These are phyloP conservation scores for Prosapia bicincta DNA, from an alignment of 2,888 invertebrate genomes.

Conservation along the genomic window DNA sequence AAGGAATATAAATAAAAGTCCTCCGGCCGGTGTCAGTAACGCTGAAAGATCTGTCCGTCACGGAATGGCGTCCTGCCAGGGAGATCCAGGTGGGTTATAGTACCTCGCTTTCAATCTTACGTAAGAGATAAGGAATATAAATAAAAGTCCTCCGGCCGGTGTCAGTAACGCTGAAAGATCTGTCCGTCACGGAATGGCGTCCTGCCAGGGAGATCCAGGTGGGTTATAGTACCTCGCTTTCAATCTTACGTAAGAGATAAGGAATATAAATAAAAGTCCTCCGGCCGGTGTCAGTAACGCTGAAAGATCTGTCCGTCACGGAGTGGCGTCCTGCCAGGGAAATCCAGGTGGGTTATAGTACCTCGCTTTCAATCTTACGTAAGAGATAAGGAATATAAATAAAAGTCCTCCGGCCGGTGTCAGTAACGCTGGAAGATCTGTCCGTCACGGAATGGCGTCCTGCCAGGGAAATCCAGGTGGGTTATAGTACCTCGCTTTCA, in stretches of 20 bases:
- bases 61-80: neutral
- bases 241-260: too few species aligned
- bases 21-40: neutral
- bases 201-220: neutral
- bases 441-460: neutral
- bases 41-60: neutral
- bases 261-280: too few species aligned
- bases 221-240: too few species aligned
- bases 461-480: neutral
- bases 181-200: neutral
- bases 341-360: neutral
- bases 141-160: neutral
- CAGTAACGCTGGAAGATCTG: neutral
- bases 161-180: neutral
- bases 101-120: too few species aligned
- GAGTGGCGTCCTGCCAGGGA: neutral
- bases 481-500: too few species aligned
- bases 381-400: too few species aligned
- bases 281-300: neutral
- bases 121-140: too few species aligned
- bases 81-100: neutral
- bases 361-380: too few species aligned
- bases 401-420: neutral
- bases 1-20: too few species aligned
- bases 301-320: neutral